Evolutionary conservation across 1,140 invertebrate genomes (phyloP), one percentile per base, ranked within the genome.

Genomic region (Harpegnathos saltator): DNA sequence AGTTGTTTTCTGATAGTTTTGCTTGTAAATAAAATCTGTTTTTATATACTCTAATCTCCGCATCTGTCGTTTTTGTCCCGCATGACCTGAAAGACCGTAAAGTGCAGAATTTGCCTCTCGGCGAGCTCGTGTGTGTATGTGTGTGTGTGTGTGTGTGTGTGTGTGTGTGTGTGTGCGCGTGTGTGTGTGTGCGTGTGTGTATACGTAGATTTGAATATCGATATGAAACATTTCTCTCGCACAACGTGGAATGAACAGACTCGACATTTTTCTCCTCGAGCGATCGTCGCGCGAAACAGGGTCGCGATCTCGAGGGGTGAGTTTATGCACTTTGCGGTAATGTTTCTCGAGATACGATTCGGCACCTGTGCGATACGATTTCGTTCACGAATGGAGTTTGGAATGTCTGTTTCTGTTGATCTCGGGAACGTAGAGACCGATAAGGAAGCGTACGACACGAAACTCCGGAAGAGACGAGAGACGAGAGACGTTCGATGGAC

Each of bases 11-110:
- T 86, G 80, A 50, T n/a, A 38, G 29, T 83, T 82, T 84, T 65
- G 66, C 85, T 89, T 90, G 77, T 83, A 80, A 91, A 92, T 92
- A 90, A 91, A 92, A 82, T 80, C 26, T 80, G 24, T 80, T 71
- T 22, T 19, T n/a, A 33, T n/a, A 33, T 9, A 59, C 63, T 17
- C 85, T 50, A 89, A 86, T 63, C 19, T 50, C 72, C 78, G 82
- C 86, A 84, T 88, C 59, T 86, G 90, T 56, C 84, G 85, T 91
- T 83, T 89, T 90, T 91, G 82, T 87, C 85, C 85, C 83, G 90
- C 91, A 91, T 92, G 90, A 62, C 15, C 17, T 65, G 22, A 59
- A 59, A 52, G 56, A 26, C 29, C 71, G 19, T 19, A 19, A 65
- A 73, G 5, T 71, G 33, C 38, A 44, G 11, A 15, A 58, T 17